Evolutionary conservation across 2,888 invertebrate genomes (phyloP).

Genomic region (Nesidiocoris tenuis): DNA sequence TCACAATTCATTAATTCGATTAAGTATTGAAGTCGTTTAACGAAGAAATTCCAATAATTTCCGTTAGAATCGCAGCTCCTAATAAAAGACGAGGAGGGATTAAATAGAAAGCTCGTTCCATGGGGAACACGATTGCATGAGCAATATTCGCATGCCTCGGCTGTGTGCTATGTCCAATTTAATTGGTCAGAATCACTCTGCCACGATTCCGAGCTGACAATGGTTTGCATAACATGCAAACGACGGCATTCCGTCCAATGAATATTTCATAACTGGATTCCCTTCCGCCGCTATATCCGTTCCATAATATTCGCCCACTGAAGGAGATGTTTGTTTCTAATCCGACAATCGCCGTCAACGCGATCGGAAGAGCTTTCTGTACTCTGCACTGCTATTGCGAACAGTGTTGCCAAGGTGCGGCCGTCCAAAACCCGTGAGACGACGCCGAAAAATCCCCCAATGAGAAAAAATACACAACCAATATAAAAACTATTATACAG

Average conservation of each 20-base stretch:
- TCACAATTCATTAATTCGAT: no score
- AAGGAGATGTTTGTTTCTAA: background rate
- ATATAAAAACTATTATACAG: no score
- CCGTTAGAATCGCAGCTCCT: no score
- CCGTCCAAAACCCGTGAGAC: no score
- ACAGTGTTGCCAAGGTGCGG: no score
- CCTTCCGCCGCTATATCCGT: background rate
- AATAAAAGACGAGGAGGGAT: no score
- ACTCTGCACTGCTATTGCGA: no score
- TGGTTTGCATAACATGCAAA: background rate
- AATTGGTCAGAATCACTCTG: background rate
- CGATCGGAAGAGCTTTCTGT: background rate
- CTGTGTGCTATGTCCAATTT: background rate
- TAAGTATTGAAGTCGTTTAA: no score
- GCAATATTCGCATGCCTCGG: background rate
- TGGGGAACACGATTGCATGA: background rate
- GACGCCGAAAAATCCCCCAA: no score
- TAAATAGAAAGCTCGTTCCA: no score
- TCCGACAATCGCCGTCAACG: background rate
- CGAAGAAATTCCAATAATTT: no score
- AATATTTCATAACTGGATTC: background rate
- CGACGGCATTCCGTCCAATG: background rate
- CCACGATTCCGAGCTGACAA: background rate
- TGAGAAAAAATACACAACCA: no score
- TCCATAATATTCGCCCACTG: background rate